A percentile compares a stretch with the other conserved stretches of the same genome.
Evolutionary conservation across 2,113 vertebrate genomes (phyloP).

Genomic region (Sinocyclocheilus grahami): DNA sequence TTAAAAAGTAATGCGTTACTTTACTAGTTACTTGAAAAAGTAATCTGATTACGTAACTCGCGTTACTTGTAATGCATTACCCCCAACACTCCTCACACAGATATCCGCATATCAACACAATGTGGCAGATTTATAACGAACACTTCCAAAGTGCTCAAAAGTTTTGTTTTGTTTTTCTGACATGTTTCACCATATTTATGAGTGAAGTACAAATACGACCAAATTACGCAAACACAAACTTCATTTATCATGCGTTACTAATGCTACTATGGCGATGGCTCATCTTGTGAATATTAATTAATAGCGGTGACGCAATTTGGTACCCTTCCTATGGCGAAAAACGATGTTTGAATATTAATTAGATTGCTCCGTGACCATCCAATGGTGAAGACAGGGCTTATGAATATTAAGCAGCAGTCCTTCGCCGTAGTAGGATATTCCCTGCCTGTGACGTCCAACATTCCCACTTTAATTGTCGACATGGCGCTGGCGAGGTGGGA

Average conservation of each 20-base stretch:
- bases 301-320: neutral
- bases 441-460: conserved; percentile 66
- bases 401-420: conserved; percentile 25
- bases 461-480: conserved; percentile 67
- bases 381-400: neutral
- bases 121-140: neutral
- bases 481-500: conserved; percentile 75
- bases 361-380: neutral
- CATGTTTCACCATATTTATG: neutral
- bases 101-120: too few relatives aligned
- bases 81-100: too few relatives aligned
- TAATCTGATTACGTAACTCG: too few relatives aligned
- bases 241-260: neutral
- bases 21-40: too few relatives aligned
- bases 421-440: conserved; percentile 61
- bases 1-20: too few relatives aligned
- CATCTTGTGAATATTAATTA: neutral
- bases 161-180: neutral
- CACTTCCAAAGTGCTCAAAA: neutral
- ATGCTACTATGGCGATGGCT: neutral
- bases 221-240: neutral
- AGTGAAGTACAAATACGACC: neutral
- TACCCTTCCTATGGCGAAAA: neutral
- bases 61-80: too few relatives aligned
- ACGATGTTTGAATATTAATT: neutral